A percentile compares a stretch with the other conserved stretches of the same genome.
These are phyloP conservation scores for Hydra vulgaris DNA, from an alignment of 30 jellyfish, hydroid and myxozoan species.

Conservation along the genomic window DNA sequence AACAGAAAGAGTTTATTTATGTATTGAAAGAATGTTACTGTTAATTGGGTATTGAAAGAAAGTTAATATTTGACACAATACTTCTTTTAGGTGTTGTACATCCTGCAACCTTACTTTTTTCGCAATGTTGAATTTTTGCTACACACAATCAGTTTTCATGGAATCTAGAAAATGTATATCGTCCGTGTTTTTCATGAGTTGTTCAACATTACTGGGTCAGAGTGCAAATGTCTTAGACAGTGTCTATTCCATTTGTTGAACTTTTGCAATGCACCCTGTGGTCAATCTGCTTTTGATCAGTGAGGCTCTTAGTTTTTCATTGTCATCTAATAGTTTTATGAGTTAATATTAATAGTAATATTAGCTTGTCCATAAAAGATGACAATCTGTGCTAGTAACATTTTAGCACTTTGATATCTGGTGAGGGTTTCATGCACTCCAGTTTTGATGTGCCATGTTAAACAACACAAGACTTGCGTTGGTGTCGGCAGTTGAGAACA, in stretches of 20 bases:
- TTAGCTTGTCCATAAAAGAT: not conserved
- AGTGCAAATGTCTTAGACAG: not conserved
- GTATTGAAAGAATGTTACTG: no score
- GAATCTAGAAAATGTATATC: not conserved
- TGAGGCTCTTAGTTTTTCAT: not conserved
- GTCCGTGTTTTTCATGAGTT: not conserved
- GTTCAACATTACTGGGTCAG: not conserved
- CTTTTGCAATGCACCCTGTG: not conserved
- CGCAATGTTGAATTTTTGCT: not conserved
- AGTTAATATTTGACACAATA: not conserved
- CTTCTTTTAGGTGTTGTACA: not conserved
- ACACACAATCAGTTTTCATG: not conserved
- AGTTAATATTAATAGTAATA: not conserved
- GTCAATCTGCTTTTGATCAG: not conserved
- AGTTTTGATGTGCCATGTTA: no score
- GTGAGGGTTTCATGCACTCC: no score
- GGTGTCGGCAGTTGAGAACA: no score
- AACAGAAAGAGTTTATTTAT: not conserved
- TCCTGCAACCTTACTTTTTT: not conserved
- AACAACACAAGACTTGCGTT: no score
- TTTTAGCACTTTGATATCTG: no score
- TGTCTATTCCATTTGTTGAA: not conserved
- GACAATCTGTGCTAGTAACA: no score
- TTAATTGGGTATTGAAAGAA: no score
- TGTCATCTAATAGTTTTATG: not conserved